Evolutionary conservation across 2,113 vertebrate genomes (phyloP).

Genomic region (Pseudopodoces humilis): DNA sequence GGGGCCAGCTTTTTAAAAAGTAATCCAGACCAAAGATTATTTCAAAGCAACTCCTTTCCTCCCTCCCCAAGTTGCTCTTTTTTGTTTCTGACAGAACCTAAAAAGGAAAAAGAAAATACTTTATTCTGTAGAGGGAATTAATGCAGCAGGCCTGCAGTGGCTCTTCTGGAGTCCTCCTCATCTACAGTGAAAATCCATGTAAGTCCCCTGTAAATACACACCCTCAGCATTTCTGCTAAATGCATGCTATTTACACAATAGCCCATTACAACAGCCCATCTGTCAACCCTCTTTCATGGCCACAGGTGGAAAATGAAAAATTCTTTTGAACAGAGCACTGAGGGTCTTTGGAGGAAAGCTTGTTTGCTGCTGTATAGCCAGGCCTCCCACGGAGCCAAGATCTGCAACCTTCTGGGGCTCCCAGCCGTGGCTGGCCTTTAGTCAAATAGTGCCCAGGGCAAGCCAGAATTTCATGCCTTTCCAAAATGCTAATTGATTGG

Average conservation of each 20-base stretch:
- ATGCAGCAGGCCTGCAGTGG: background rate
- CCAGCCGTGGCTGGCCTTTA: conserved; percentile 39
- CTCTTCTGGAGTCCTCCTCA: background rate
- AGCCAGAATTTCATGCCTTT: conserved; percentile 67
- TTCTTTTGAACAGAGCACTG: conserved; percentile 50
- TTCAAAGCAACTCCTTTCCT: background rate
- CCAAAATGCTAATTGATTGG: conserved; percentile 65
- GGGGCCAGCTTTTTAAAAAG: background rate
- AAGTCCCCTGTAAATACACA: conserved; percentile 43
- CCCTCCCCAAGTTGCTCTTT: background rate
- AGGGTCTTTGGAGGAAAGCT: conserved; percentile 51
- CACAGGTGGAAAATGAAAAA: conserved; percentile 63
- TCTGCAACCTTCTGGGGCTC: conserved; percentile 54
- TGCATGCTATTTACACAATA: conserved; percentile 51
- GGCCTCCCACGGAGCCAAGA: conserved; percentile 46
- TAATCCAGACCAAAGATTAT: background rate
- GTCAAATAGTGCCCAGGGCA: conserved; percentile 57
- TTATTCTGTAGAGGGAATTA: background rate
- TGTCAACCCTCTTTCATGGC: conserved; percentile 54
- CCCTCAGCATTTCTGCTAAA: conserved; percentile 42
- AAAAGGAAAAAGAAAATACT: background rate
- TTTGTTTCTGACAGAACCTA: background rate
- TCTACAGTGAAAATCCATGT: conserved; percentile 23
- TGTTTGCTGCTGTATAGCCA: background rate
- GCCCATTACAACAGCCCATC: conserved; percentile 50